These are phyloP conservation scores for Halichondria panicea DNA, from an alignment of 37 sponge, comb jelly and placozoan species.

Conservation along the genomic window DNA sequence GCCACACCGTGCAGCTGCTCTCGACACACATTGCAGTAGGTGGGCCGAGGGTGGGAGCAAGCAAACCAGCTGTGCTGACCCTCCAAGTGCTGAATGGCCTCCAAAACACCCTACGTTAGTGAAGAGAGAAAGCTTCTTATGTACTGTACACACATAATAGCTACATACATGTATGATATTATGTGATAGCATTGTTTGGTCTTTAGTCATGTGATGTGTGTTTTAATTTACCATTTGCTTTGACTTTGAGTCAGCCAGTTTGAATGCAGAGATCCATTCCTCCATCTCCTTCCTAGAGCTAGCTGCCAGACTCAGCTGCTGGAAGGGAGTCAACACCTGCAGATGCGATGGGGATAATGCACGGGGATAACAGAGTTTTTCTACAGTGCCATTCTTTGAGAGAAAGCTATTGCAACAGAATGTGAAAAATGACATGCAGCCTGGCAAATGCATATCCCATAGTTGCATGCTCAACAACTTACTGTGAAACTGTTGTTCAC, in stretches of 20 bases:
- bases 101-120: constrained; percentile 20
- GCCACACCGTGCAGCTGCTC: constrained; percentile 75
- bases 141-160: neutral
- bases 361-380: neutral
- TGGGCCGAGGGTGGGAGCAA: constrained; percentile 69
- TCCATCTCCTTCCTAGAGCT: constrained; percentile 85
- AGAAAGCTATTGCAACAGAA: constrained; percentile 5
- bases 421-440: constrained; percentile 1
- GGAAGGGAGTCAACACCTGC: constrained; percentile 71
- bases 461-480: neutral
- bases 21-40: constrained; percentile 88
- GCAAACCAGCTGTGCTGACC: constrained; percentile 89
- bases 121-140: neutral
- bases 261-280: constrained; percentile 86
- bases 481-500: constrained; percentile 88
- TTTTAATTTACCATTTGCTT: constrained; percentile 13
- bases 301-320: constrained; percentile 67
- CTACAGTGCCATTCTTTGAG: neutral
- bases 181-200: neutral
- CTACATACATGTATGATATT: neutral
- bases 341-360: neutral
- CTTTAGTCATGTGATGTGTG: neutral
- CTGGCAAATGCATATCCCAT: neutral
- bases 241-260: constrained; percentile 25
- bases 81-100: constrained; percentile 44